Percentiles rank a stretch among this genome's conserved stretches.
These are phyloP conservation scores for Zaprionus gabonicus DNA, from an alignment of 1,140 invertebrate genomes.

Conservation along the genomic window DNA sequence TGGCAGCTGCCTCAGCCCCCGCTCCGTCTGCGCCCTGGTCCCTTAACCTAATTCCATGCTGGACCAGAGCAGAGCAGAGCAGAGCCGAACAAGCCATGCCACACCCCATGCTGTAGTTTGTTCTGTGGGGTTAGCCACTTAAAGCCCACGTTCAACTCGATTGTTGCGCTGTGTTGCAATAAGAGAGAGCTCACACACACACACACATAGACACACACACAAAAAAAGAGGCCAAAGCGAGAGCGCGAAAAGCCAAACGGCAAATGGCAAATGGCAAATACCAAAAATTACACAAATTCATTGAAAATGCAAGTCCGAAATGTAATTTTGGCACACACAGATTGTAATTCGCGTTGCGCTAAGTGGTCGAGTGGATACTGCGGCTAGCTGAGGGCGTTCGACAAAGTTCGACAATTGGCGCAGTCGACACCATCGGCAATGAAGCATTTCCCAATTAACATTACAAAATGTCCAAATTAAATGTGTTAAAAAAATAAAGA, in stretches of 20 bases:
- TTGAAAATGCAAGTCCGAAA: conserved; percentile 40
- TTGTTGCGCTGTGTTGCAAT: conserved; percentile 21
- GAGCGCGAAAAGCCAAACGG: conserved; percentile 4
- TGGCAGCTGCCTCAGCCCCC: background rate
- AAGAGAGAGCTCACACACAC: background rate
- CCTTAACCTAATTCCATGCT: background rate
- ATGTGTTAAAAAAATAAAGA: background rate
- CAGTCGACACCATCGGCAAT: too few relatives aligned
- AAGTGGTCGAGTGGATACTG: background rate
- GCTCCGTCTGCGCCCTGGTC: background rate
- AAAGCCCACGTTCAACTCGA: conserved; percentile 9
- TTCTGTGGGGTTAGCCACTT: background rate
- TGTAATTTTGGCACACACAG: conserved; percentile 34
- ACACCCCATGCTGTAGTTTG: conserved; percentile 7
- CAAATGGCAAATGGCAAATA: conserved; percentile 25
- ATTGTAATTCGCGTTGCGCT: conserved; percentile 17
- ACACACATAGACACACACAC: background rate
- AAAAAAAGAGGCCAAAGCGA: background rate
- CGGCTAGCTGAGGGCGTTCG: background rate
- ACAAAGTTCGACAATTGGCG: background rate
- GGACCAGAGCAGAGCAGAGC: background rate
- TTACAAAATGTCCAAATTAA: background rate
- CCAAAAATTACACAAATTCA: conserved; percentile 35
- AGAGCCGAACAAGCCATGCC: background rate
- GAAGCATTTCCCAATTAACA: background rate